Evolutionary conservation across 2,888 invertebrate genomes (phyloP).

Genomic region (Dicyrtomina minuta): DNA sequence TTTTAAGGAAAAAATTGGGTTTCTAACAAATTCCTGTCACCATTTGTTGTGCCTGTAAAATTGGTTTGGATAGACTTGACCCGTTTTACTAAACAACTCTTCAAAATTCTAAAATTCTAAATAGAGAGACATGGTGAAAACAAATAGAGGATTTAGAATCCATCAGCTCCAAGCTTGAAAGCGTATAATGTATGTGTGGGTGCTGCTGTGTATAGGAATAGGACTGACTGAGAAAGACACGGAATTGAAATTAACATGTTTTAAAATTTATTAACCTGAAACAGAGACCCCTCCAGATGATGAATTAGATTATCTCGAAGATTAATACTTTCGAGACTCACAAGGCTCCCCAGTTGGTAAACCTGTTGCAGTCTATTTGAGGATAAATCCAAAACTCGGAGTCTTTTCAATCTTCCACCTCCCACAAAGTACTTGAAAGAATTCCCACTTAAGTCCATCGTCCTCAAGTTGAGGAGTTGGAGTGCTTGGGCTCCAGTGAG

Average conservation of each 20-base stretch:
- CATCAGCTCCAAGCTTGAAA: not conserved
- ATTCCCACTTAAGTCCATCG: slow-evolving; percentile 52
- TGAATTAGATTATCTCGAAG: slow-evolving; percentile 51
- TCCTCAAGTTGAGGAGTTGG: slow-evolving; percentile 42
- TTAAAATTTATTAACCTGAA: slow-evolving; percentile 48
- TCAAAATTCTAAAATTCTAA: too few species aligned
- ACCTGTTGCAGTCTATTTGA: slow-evolving; percentile 50
- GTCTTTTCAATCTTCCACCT: slow-evolving; percentile 41
- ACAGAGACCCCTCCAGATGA: slow-evolving; percentile 46
- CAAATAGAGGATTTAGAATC: too few species aligned
- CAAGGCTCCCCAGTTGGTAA: slow-evolving; percentile 41
- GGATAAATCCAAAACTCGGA: slow-evolving; percentile 51
- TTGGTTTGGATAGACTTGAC: too few species aligned
- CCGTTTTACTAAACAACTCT: too few species aligned
- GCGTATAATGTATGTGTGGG: not conserved
- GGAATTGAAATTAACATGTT: not conserved
- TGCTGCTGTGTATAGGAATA: too few species aligned
- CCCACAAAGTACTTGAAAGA: slow-evolving; percentile 50
- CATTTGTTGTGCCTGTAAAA: too few species aligned
- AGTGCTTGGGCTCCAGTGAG: not conserved
- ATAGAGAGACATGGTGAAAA: too few species aligned
- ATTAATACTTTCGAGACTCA: slow-evolving; percentile 52
- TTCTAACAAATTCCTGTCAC: too few species aligned
- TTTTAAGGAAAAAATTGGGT: too few species aligned
- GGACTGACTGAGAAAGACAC: not conserved